These are phyloP conservation scores for Ctenosaura bakeri DNA, from an alignment of 2,797 vertebrate genomes.

Conservation along the genomic window DNA sequence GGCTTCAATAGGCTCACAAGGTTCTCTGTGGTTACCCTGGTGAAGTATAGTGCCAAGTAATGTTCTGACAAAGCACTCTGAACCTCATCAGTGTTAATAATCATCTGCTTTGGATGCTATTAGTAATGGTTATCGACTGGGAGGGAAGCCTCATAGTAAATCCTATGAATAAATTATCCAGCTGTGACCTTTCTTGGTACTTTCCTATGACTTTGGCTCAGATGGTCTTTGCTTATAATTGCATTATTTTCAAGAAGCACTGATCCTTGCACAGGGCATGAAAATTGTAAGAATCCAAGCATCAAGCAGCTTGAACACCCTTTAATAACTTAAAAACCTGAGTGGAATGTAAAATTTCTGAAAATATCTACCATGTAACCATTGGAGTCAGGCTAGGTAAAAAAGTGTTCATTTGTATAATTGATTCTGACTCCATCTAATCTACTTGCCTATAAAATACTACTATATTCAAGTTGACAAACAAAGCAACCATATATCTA, in stretches of 20 bases:
- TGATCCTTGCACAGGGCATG: not conserved
- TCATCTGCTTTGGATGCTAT: not conserved
- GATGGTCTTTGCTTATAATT: not conserved
- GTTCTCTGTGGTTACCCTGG: not conserved
- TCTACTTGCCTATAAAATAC: not conserved
- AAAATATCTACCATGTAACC: not conserved
- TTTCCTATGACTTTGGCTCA: not conserved
- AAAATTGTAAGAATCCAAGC: not conserved
- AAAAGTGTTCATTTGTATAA: not conserved
- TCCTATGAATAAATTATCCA: not conserved
- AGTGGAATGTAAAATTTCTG: constrained; percentile 19
- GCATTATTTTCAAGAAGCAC: not conserved
- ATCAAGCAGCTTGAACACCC: not conserved
- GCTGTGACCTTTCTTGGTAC: not conserved
- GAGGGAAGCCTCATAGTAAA: not conserved
- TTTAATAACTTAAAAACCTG: not conserved
- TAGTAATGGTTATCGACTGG: not conserved
- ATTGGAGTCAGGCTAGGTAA: not conserved
- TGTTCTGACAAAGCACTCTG: constrained; percentile 13
- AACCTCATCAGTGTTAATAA: constrained; percentile 29
- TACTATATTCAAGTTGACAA: not conserved
- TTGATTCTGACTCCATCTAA: not conserved
- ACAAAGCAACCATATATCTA: not conserved
- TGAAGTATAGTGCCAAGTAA: not conserved
- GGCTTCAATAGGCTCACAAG: constrained; percentile 11